phyloP scores from a whole-genome alignment of 2,888 invertebrate species.

The Ceriagrion tenellum region DNA sequence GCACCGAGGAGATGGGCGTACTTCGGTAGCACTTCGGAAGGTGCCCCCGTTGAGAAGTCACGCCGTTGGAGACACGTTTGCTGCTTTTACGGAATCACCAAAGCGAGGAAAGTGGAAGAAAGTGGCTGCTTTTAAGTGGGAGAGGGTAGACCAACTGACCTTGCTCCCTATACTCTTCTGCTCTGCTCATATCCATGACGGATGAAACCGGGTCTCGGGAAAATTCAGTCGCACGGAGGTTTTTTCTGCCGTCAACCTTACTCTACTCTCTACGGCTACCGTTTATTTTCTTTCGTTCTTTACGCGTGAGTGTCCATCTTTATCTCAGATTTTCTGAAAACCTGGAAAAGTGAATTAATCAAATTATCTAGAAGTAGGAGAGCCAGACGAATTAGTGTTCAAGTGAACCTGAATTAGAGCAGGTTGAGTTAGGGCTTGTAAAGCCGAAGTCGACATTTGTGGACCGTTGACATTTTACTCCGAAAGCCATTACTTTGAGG shows the following conservation, averaged over 20 bases:
- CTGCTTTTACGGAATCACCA: background rate
- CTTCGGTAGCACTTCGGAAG: background rate
- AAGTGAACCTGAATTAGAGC: too few species aligned
- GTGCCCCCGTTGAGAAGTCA: background rate
- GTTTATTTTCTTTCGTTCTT: background rate
- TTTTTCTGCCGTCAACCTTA: background rate
- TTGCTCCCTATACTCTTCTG: conserved; percentile 23
- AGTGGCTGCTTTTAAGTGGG: background rate
- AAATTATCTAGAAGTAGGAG: too few species aligned
- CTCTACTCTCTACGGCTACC: background rate
- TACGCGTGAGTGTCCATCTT: too few species aligned
- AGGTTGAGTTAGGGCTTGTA: too few species aligned
- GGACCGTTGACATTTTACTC: too few species aligned
- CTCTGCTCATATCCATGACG: conserved; percentile 17
- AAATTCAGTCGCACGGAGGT: conserved; percentile 18
- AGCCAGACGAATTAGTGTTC: too few species aligned
- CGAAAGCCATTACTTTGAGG: too few species aligned
- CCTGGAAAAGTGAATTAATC: too few species aligned
- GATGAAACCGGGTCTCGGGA: background rate
- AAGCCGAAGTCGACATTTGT: too few species aligned
- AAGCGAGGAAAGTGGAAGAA: background rate
- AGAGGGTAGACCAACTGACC: conserved; percentile 26
- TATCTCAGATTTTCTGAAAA: too few species aligned
- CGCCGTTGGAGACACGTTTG: background rate
- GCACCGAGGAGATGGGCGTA: too few species aligned